Percentiles rank a stretch among this genome's conserved stretches.
These are phyloP conservation scores for Sebastes variabilis DNA, from an alignment of 2,797 vertebrate species.

Conservation along the genomic window DNA sequence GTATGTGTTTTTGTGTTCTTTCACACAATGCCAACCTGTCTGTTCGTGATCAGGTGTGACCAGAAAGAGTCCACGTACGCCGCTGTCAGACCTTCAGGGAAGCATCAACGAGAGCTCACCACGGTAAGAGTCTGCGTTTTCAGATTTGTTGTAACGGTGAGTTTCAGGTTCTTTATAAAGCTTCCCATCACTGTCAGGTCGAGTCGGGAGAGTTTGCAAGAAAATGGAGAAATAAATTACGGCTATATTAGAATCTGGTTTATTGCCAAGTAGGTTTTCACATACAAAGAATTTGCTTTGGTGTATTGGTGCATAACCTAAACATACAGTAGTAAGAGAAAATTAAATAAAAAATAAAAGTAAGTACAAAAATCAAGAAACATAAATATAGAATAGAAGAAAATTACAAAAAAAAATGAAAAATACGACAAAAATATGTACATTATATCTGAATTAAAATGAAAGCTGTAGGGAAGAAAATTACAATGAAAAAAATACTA, in stretches of 20 bases:
- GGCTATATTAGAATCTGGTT: background rate
- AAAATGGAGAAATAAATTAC: background rate
- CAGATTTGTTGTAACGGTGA: background rate
- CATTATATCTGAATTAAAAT: background rate
- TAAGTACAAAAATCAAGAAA: background rate
- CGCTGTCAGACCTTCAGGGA: slow-evolving; percentile 94
- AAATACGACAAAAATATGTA: background rate
- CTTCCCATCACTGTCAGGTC: background rate
- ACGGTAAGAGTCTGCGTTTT: slow-evolving; percentile 80
- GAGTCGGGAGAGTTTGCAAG: background rate
- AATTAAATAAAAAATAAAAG: too few relatives aligned
- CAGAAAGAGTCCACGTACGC: slow-evolving; percentile 89
- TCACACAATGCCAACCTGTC: slow-evolving; percentile 35
- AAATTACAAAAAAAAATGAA: background rate
- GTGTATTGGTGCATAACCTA: too few relatives aligned
- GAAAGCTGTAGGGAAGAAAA: background rate
- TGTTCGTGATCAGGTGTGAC: slow-evolving; percentile 83
- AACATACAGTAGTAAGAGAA: too few relatives aligned
- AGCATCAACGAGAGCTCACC: slow-evolving; percentile 87
- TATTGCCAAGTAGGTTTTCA: too few relatives aligned
- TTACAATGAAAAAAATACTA: background rate
- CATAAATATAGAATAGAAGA: background rate
- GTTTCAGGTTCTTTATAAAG: background rate
- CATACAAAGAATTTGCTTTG: too few relatives aligned
- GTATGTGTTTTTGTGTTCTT: slow-evolving; percentile 13